A percentile compares a stretch with the other conserved stretches of the same genome.
phyloP scores from a whole-genome alignment of 2,797 vertebrate species.

The Tapirus indicus region DNA sequence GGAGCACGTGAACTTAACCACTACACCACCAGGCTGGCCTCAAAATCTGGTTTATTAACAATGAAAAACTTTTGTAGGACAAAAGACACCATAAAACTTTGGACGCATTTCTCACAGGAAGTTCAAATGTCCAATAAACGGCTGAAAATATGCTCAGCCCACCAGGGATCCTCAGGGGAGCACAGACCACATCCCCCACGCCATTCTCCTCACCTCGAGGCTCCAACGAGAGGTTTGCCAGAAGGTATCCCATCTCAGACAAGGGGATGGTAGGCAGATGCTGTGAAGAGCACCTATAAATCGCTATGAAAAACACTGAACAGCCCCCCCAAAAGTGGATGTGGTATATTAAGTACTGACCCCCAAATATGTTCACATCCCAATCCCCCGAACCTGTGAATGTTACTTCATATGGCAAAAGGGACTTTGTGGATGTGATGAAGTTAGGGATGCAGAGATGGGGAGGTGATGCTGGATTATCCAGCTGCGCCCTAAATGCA shows the following conservation, averaged over 20 bases:
- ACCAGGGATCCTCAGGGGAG: neutral
- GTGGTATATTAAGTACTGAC: neutral
- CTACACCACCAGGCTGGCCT: too few relatives aligned
- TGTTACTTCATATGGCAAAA: neutral
- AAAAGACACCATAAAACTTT: neutral
- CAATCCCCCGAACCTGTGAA: neutral
- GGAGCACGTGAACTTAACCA: too few relatives aligned
- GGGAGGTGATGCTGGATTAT: too few relatives aligned
- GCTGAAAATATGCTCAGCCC: too few relatives aligned
- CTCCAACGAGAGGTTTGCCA: neutral
- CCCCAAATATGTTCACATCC: neutral
- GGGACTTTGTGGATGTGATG: too few relatives aligned
- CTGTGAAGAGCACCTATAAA: neutral
- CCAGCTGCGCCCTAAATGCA: neutral
- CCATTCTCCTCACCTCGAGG: neutral
- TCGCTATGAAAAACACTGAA: neutral
- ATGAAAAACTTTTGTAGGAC: neutral
- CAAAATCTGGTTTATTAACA: neutral
- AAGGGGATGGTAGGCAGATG: neutral
- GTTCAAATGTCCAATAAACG: neutral
- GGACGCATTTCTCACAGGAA: neutral
- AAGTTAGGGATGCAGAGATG: neutral
- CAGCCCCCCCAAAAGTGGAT: neutral
- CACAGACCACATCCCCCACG: rapidly evolving
- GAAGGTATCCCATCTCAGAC: neutral